Percentiles rank a stretch among this genome's conserved stretches.
These are phyloP conservation scores for Cryptoleucopteryx plumbea DNA, from an alignment of 2,113 vertebrate species.

Conservation along the genomic window DNA sequence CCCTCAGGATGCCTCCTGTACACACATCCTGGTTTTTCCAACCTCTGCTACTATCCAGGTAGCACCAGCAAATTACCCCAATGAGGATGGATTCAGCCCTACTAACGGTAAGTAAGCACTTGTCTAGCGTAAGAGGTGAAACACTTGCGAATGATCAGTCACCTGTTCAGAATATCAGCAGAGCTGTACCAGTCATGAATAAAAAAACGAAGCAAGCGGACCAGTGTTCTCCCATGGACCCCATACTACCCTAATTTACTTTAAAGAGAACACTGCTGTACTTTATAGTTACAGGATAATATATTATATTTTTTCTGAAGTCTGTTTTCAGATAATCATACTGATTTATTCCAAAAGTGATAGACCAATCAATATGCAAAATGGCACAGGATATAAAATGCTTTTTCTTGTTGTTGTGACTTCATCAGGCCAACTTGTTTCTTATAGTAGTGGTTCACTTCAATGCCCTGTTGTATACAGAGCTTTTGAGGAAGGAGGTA, in stretches of 20 bases:
- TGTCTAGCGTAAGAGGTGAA: not conserved
- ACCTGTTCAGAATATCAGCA: not conserved
- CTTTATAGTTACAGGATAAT: not conserved
- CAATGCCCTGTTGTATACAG: not conserved
- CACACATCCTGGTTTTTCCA: conserved; percentile 96
- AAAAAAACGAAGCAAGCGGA: fast-evolving
- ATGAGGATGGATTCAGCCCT: conserved; percentile 86
- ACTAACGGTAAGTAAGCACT: conserved; percentile 80
- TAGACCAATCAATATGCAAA: fast-evolving
- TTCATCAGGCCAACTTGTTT: not conserved
- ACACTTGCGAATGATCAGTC: fast-evolving
- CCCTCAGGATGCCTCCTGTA: conserved; percentile 96
- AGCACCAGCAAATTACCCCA: conserved; percentile 90
- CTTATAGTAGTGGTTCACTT: no score
- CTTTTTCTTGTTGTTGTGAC: not conserved
- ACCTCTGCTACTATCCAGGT: conserved; percentile 96
- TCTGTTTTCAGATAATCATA: not conserved
- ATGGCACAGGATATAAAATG: not conserved
- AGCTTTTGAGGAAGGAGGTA: not conserved
- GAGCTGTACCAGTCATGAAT: fast-evolving
- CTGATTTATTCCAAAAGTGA: not conserved
- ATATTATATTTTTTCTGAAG: fast-evolving
- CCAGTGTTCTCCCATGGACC: fast-evolving
- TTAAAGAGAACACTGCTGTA: not conserved
- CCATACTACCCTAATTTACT: not conserved